A percentile compares a stretch with the other conserved stretches of the same genome.
These are phyloP conservation scores for Nothobranchius kuhntae DNA, from an alignment of 2,113 vertebrate species.

Conservation along the genomic window DNA sequence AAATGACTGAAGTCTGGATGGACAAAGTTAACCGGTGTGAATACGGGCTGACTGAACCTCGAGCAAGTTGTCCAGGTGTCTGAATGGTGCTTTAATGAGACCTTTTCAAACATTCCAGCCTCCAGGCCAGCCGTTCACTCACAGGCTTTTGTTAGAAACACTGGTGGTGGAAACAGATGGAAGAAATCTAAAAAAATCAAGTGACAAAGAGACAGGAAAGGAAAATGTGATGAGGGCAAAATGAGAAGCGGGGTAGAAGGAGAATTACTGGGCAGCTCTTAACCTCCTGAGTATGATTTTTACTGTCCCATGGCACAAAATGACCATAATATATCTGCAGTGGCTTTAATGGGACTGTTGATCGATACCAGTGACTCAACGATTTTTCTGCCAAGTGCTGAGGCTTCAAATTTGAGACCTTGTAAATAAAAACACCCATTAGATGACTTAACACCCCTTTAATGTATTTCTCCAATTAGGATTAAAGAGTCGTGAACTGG, in stretches of 20 bases:
- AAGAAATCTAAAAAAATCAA: not conserved
- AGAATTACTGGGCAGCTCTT: not conserved
- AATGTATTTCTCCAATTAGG: conserved; percentile 38
- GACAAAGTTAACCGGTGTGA: conserved; percentile 40
- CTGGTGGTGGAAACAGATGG: not conserved
- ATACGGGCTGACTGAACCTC: conserved; percentile 17
- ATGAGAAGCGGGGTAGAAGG: too few species aligned
- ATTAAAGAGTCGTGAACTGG: conserved; percentile 22
- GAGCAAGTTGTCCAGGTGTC: conserved; percentile 8
- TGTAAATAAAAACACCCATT: conserved; percentile 57
- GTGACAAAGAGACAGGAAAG: not conserved
- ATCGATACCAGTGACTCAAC: conserved; percentile 42
- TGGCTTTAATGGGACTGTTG: conserved; percentile 32
- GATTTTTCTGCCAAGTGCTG: conserved; percentile 47
- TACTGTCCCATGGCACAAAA: conserved; percentile 17
- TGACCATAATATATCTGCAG: conserved; percentile 34
- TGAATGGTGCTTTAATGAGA: conserved; percentile 32
- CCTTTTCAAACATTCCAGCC: conserved; percentile 19
- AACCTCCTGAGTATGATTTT: conserved; percentile 15
- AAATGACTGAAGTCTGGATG: conserved; percentile 27
- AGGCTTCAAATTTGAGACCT: conserved; percentile 27
- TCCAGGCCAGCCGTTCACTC: conserved; percentile 17
- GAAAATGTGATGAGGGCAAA: not conserved
- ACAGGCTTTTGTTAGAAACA: not conserved
- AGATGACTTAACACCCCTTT: conserved; percentile 33